phyloP scores from a whole-genome alignment of 2,113 vertebrate genomes.

The Dromiciops gliroides region DNA sequence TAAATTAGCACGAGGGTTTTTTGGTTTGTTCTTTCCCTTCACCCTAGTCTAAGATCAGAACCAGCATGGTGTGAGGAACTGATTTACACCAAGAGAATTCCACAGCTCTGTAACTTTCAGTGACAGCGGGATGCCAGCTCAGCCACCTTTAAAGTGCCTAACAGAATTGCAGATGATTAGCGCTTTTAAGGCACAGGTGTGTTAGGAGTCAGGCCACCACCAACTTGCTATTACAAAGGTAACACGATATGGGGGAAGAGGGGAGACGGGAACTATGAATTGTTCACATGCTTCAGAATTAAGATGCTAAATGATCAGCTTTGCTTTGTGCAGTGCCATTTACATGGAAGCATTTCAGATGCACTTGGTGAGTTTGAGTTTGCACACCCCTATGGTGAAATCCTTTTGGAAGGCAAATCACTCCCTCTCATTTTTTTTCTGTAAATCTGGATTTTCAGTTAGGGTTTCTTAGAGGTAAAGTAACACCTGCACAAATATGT shows the following conservation, averaged over 20 bases:
- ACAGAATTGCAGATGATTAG: neutral
- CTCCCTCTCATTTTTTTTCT: neutral
- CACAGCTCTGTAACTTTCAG: neutral
- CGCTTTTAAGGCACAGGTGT: neutral
- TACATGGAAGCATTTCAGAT: conserved; percentile 1
- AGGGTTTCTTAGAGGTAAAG: neutral
- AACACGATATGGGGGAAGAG: no score
- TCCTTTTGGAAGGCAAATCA: neutral
- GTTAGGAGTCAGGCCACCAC: neutral
- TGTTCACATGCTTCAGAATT: conserved; percentile 15
- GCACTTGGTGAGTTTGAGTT: neutral
- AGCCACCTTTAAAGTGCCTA: neutral
- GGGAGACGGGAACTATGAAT: neutral
- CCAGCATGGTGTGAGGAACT: neutral
- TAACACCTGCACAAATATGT: neutral
- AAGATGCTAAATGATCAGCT: neutral
- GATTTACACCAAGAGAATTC: neutral
- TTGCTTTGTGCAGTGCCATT: conserved; percentile 6
- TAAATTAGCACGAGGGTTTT: neutral
- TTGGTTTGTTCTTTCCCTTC: neutral
- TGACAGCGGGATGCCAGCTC: neutral
- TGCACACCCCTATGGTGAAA: neutral
- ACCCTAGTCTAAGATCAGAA: neutral
- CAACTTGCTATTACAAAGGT: no score
- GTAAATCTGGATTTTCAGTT: neutral